Base-by-base conservation (phyloP, 2,113 vertebrate genomes). In the Clarias macrocephalus region DNA sequence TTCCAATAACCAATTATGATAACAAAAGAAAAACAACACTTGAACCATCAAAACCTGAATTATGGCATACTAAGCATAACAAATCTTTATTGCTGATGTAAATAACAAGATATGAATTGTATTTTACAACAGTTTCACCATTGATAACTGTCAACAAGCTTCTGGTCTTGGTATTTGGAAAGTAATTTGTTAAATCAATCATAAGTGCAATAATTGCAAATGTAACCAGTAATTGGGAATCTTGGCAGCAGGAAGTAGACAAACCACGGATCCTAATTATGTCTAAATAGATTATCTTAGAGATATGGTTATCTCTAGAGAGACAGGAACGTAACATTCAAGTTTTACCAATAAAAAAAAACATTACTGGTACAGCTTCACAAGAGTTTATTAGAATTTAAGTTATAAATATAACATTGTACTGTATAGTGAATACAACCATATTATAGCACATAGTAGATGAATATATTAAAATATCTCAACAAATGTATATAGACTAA, bases 401-500 rank as follows among this genome's bases (percentile, higher is more conserved):
- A 28, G 33, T 80, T 33, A 11, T 81, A 81, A 81, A 37, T 81
- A 81, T 7, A 1, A 79, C 8, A 21, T 81, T 19, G 10, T 37
- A 37, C 33, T 37, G 33, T 42, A 81, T 10, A 11, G 33, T 33
- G 28, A 60, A 60, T 60, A 28, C 56, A 33, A 21, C n/a, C 8
- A 59, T 56, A 60, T 57, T 80, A 37, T 23, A 80, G 28, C 30
- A 59, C 57, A 80, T 56, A 37, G 33, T 37, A 80, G 19, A 42
- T 62, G 8, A 60, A 42, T 37, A 81, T 42, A 62, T 62, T 81
- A 62, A 62, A 37, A 33, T 80, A 30, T 81, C 59, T 63, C 15
- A 81, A 81, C 59, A 63, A 81, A 81, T 81, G 48, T 48, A 81
- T 3, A 81, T 23, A 37, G 80, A 13, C 30, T 59, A 62, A 21